Evolutionary conservation across 2,888 invertebrate genomes (phyloP).

Genomic region (Drosophila antonietae): DNA sequence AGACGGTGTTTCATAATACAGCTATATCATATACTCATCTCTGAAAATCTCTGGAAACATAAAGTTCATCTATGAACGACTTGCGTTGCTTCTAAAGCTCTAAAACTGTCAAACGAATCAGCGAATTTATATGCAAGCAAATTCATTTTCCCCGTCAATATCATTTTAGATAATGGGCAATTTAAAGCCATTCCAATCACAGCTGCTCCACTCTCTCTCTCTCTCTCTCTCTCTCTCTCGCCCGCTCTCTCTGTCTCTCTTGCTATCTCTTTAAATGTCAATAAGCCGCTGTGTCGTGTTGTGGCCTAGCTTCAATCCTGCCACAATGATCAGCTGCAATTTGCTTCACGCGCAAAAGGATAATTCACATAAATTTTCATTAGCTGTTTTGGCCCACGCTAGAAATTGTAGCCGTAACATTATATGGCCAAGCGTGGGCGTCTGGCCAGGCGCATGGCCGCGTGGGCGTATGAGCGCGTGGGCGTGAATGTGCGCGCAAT

Average conservation of each 20-base stretch:
- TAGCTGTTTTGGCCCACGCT: conserved; percentile 46
- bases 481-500: conserved; percentile 13
- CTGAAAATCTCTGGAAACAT: too few relatives aligned
- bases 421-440: conserved; percentile 5
- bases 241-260: not conserved
- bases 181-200: not conserved
- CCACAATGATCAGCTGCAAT: conserved; percentile 52
- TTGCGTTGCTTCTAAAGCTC: too few relatives aligned
- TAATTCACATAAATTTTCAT: conserved; percentile 56
- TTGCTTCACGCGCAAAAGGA: conserved; percentile 40
- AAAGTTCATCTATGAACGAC: too few relatives aligned
- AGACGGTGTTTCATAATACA: too few relatives aligned
- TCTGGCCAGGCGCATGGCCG: not conserved
- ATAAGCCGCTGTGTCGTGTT: not conserved
- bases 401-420: conserved; percentile 36
- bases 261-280: too few relatives aligned
- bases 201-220: not conserved
- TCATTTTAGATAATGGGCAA: conserved; percentile 3
- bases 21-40: too few relatives aligned
- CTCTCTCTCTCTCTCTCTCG: not conserved
- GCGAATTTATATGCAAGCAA: not conserved
- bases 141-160: not conserved
- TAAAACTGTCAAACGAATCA: not conserved
- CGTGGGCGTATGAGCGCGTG: conserved; percentile 3
- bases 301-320: not conserved